Percentiles rank a stretch among this genome's conserved stretches.
These are phyloP conservation scores for Melinaea marsaeus DNA, from an alignment of 2,888 invertebrate species.

Conservation along the genomic window DNA sequence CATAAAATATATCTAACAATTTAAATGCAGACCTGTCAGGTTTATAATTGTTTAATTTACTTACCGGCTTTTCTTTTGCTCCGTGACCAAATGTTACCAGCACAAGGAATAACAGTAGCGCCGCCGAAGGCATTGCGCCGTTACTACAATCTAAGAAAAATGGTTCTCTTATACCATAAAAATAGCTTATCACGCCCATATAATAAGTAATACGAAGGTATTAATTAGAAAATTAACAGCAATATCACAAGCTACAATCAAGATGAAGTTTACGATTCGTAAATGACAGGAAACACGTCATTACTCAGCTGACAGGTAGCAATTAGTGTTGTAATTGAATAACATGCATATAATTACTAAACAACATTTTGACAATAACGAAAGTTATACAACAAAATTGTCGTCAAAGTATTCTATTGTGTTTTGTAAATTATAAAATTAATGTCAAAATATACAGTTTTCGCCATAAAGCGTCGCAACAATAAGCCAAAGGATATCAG, in stretches of 20 bases:
- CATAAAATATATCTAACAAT: too few species aligned
- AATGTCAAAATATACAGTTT: conserved; percentile 66
- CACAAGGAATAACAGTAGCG: conserved; percentile 48
- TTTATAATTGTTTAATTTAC: conserved; percentile 27
- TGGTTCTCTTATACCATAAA: background rate
- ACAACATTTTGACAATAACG: too few species aligned
- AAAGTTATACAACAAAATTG: conserved; percentile 36
- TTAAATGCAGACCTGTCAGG: background rate
- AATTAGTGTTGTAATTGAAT: conserved; percentile 5
- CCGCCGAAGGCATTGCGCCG: conserved; percentile 55
- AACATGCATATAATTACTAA: background rate
- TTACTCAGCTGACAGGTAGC: conserved; percentile 12
- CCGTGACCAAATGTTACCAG: conserved; percentile 45
- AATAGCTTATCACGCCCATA: background rate
- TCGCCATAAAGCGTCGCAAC: conserved; percentile 41
- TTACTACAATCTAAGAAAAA: background rate
- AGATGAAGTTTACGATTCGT: conserved; percentile 48
- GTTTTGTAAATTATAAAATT: conserved; percentile 60
- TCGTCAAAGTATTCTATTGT: conserved; percentile 55
- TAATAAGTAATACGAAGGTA: conserved; percentile 14
- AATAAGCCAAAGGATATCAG: conserved; percentile 54
- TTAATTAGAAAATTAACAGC: conserved; percentile 55
- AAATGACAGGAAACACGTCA: conserved; percentile 46
- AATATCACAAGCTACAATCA: conserved; percentile 54
- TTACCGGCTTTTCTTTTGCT: conserved; percentile 61